These are phyloP conservation scores for Chondrilla cf. caribensis DNA, from an alignment of 37 sponge, comb jelly and placozoan species.

Conservation along the genomic window DNA sequence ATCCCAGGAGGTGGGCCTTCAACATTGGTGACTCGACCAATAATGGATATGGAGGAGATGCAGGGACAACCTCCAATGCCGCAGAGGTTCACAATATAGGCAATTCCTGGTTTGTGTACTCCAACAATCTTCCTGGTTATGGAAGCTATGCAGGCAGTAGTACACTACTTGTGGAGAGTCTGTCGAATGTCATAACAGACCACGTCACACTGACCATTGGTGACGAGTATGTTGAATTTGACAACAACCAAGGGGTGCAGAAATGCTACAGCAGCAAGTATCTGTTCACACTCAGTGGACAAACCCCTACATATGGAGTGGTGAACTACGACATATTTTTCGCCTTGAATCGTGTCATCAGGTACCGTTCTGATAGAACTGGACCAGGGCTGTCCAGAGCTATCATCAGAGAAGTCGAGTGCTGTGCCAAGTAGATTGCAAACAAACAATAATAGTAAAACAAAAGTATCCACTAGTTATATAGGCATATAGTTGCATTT, in stretches of 20 bases:
- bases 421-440: too few species aligned
- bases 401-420: slow-evolving; percentile 1
- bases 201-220: slow-evolving; percentile 27
- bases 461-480: too few species aligned
- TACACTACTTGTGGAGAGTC: background rate
- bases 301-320: slow-evolving; percentile 13
- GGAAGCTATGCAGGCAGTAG: background rate
- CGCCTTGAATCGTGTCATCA: slow-evolving; percentile 28
- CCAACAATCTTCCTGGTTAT: slow-evolving; percentile 22
- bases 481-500: too few species aligned
- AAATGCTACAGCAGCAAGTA: background rate
- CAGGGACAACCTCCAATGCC: slow-evolving; percentile 27
- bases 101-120: background rate
- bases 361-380: background rate
- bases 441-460: too few species aligned
- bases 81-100: slow-evolving; percentile 28
- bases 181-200: background rate
- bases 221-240: slow-evolving; percentile 29
- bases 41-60: too few species aligned
- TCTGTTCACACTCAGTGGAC: slow-evolving; percentile 29
- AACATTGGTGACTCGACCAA: too few species aligned
- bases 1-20: too few species aligned
- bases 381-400: slow-evolving; percentile 19
- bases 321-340: slow-evolving; percentile 22
- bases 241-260: slow-evolving; percentile 28